Evolutionary conservation across 2,113 vertebrate species (phyloP).

Genomic region (Ifrita kowaldi): DNA sequence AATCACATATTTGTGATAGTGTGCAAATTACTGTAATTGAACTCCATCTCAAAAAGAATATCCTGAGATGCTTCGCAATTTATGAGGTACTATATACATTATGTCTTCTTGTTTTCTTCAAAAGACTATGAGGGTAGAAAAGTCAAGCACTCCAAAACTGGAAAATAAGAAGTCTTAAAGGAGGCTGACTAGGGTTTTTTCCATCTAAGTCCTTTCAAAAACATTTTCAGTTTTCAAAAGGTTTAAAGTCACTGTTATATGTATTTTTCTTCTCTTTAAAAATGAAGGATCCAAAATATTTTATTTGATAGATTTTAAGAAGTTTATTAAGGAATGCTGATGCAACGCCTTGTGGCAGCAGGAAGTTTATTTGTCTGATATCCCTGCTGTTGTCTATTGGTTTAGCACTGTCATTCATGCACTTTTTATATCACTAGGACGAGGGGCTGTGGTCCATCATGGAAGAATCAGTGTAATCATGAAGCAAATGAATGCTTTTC

Average conservation of each 20-base stretch:
- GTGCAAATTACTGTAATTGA: neutral
- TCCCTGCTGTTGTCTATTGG: neutral
- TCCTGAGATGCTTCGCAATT: neutral
- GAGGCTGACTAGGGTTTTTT: neutral
- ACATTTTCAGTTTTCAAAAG: neutral
- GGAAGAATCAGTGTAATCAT: neutral
- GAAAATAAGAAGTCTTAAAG: neutral
- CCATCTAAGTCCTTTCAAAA: neutral
- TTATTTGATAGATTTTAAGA: neutral
- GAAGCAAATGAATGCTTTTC: neutral
- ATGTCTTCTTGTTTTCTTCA: neutral
- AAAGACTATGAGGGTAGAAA: neutral
- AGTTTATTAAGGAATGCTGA: neutral
- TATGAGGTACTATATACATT: neutral
- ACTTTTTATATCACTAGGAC: neutral
- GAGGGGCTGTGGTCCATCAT: neutral
- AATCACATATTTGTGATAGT: neutral
- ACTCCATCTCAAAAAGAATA: neutral
- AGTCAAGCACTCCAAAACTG: neutral
- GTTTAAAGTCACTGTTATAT: neutral
- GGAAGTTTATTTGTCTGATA: neutral
- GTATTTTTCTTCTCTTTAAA: neutral
- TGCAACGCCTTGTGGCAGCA: neutral
- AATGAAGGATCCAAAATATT: neutral
- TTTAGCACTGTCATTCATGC: neutral